Base-by-base conservation (phyloP, 2,888 invertebrate genomes). In the Calliopum simillimum region DNA sequence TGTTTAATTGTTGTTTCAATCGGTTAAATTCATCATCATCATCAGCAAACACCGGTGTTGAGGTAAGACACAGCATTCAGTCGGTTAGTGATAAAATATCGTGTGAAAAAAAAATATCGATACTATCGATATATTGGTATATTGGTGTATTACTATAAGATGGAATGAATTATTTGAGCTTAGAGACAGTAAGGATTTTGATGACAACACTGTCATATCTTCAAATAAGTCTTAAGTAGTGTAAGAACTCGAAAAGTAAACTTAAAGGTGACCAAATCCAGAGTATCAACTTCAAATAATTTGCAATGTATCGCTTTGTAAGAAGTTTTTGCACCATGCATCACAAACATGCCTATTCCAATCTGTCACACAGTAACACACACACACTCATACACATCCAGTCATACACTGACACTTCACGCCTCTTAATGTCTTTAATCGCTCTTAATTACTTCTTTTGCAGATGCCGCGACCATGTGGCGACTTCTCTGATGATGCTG, bases 391-490 rank as follows among this genome's bases (percentile, higher is more conserved):
- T 14, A n/a, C 53, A 41, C 65, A 64, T n/a, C 5, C 33, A 33
- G 33, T 33, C 33, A 33, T 33, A 33, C 33, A 33, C 49, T 19
- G 19, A 13, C 62, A 33, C 46, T 41, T 21, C 56, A 55, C 66
- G 66, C 66, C 58, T 58, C 66, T 56, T 21, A 44, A 67, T 67
- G 66, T 44, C 66, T 67, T 56, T 67, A 58, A 67, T 56, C 66
- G 66, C 66, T 59, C 67, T 67, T 67, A 67, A 67, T 67, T 58
- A 67, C 67, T 67, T 58, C 67, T 67, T 67, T 21, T 25, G 56
- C 47, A 16, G 53, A 12, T 19, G 21, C 16, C 41, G 44, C 58
- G 47, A 33, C 33, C 33, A 33, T 33, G 33, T 33, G 64, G 51
- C 41, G 13, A 16, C 23, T 12, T n/a, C 44, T 12, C n/a, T 41